These are phyloP conservation scores for Phalanger gymnotis DNA, from an alignment of 2,797 vertebrate genomes.

Conservation along the genomic window DNA sequence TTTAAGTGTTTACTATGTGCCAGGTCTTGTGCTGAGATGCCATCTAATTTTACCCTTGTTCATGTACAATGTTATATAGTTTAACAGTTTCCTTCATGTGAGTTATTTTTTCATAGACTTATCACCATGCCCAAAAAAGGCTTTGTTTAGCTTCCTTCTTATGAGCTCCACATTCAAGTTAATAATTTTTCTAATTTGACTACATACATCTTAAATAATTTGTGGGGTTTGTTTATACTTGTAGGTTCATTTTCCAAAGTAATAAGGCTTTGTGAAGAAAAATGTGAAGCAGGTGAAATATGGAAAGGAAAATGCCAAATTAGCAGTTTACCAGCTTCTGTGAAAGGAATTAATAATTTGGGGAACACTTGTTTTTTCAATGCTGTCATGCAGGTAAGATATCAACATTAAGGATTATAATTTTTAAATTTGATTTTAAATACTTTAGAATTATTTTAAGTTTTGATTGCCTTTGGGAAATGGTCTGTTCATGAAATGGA, in stretches of 20 bases:
- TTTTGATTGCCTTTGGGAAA: background rate
- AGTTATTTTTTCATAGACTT: background rate
- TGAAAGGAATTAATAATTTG: slow-evolving; percentile 97
- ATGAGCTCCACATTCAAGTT: background rate
- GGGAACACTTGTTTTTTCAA: slow-evolving; percentile 99
- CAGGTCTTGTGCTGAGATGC: background rate
- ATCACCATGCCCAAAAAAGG: background rate
- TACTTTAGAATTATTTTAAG: slow-evolving; percentile 51
- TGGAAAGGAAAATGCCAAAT: slow-evolving; percentile 87
- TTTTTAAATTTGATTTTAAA: slow-evolving; percentile 19
- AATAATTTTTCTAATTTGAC: slow-evolving; percentile 30
- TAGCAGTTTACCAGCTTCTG: slow-evolving; percentile 88
- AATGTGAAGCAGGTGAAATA: slow-evolving; percentile 87
- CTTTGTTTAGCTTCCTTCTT: background rate
- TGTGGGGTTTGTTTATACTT: slow-evolving; percentile 71
- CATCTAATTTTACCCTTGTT: background rate
- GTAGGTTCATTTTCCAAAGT: slow-evolving; percentile 91
- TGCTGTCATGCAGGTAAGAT: slow-evolving; percentile 96
- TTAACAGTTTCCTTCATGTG: background rate
- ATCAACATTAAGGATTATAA: slow-evolving; percentile 45
- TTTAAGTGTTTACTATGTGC: background rate
- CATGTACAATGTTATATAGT: background rate
- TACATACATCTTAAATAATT: slow-evolving; percentile 32
- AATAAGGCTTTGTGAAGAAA: slow-evolving; percentile 91
- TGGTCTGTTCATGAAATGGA: background rate